A percentile compares a stretch with the other conserved stretches of the same genome.
These are phyloP conservation scores for Phaethornis superciliosus DNA, from an alignment of 2,113 vertebrate species.

Conservation along the genomic window DNA sequence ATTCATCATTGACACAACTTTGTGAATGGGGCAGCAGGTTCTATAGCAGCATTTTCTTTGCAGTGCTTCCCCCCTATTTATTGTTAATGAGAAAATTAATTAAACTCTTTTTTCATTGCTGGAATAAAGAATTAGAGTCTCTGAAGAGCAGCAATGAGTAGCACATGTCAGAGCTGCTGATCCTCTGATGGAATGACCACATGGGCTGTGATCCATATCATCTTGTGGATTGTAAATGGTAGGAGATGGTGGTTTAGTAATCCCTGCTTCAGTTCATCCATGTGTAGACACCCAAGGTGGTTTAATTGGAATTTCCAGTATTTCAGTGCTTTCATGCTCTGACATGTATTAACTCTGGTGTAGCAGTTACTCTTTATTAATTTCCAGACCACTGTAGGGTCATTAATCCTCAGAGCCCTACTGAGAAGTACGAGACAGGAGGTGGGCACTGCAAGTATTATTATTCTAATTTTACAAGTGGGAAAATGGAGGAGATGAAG, in stretches of 20 bases:
- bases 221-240: neutral
- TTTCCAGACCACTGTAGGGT: neutral
- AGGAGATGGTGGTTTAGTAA: neutral
- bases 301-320: neutral
- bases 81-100: constrained; percentile 15
- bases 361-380: constrained; percentile 9
- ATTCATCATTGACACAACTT: neutral
- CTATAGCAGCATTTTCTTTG: neutral
- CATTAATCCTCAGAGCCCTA: constrained; percentile 8
- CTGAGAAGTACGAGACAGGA: neutral
- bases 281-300: neutral
- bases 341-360: neutral
- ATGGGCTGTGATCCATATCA: neutral
- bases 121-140: constrained; percentile 28
- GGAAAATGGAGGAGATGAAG: neutral
- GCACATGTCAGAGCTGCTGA: constrained; percentile 1
- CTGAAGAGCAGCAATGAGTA: constrained; percentile 48
- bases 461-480: neutral
- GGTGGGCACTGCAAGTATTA: neutral
- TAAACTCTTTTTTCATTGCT: constrained; percentile 20
- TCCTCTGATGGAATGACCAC: constrained; percentile 28
- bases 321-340: neutral
- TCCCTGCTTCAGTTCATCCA: neutral
- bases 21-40: neutral
- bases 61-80: neutral